Evolutionary conservation across 2,888 invertebrate species (phyloP).

Genomic region (Cordilura impudica): DNA sequence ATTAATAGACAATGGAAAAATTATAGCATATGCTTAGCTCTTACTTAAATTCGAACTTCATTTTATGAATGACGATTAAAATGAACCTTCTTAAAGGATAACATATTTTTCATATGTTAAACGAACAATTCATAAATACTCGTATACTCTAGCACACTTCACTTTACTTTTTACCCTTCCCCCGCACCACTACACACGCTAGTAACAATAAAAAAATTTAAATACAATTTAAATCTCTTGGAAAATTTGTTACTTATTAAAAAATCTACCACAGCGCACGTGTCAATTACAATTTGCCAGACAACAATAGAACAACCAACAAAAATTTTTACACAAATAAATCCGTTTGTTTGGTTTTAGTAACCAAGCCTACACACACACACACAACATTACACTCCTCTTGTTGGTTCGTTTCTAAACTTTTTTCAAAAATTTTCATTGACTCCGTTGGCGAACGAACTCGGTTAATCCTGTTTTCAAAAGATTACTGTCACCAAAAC

Average conservation of each 20-base stretch:
- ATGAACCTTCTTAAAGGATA: constrained; percentile 57
- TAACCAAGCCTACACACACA: constrained; percentile 49
- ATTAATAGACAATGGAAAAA: not conserved
- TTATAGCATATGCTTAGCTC: constrained; percentile 20
- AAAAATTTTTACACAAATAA: constrained; percentile 35
- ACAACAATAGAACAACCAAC: constrained; percentile 39
- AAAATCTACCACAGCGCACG: constrained; percentile 71
- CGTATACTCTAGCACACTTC: not conserved
- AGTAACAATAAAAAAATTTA: constrained; percentile 41
- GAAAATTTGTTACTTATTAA: constrained; percentile 71
- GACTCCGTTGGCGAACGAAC: constrained; percentile 62
- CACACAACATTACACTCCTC: not conserved
- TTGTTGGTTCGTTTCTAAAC: constrained; percentile 22
- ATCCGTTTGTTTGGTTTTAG: constrained; percentile 46
- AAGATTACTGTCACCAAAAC: constrained; percentile 79
- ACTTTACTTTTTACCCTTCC: not conserved
- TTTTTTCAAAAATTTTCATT: constrained; percentile 40
- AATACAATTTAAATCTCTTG: constrained; percentile 33
- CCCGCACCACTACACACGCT: not conserved
- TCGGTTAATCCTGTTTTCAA: constrained; percentile 74
- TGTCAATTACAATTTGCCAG: constrained; percentile 67
- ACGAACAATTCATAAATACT: not conserved
- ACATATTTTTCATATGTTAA: constrained; percentile 63
- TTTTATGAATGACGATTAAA: constrained; percentile 12
- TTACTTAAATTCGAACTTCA: not conserved